A percentile compares a stretch with the other conserved stretches of the same genome.
Evolutionary conservation across 2,113 vertebrate genomes (phyloP).

Genomic region (Grus americana): DNA sequence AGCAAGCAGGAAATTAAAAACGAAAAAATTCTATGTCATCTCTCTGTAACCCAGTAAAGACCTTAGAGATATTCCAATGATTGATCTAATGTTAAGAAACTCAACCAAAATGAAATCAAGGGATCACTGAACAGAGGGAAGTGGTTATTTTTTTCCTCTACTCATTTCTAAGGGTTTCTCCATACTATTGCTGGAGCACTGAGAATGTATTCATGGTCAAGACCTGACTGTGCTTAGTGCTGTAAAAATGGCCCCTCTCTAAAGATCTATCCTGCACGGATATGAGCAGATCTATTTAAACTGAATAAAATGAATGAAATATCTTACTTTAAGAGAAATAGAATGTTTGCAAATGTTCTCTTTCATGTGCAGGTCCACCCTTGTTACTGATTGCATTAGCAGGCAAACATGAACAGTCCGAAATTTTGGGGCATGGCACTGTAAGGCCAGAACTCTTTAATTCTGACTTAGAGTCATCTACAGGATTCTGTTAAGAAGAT

Average conservation of each 20-base stretch:
- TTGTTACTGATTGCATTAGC: background rate
- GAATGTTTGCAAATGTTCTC: background rate
- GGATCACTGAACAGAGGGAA: background rate
- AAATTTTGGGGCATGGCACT: background rate
- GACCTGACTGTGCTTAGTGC: background rate
- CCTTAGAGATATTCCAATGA: background rate
- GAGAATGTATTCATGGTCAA: background rate
- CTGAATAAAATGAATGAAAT: background rate
- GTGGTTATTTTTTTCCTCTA: background rate
- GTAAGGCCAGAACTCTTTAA: background rate
- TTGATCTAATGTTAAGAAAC: fast-evolving
- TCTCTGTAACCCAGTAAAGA: background rate
- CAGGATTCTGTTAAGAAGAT: background rate
- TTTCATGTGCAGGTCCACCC: background rate
- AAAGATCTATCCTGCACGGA: background rate
- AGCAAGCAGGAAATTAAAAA: background rate
- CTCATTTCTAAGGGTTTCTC: background rate
- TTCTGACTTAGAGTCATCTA: background rate
- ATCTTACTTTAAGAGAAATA: background rate
- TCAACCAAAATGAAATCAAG: background rate
- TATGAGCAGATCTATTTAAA: background rate
- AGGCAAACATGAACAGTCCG: background rate
- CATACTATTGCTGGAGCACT: background rate
- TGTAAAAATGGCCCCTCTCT: background rate
- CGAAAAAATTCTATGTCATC: background rate